Evolutionary conservation across 2,797 vertebrate genomes (phyloP).

Genomic region (Eulemur coronatus): DNA sequence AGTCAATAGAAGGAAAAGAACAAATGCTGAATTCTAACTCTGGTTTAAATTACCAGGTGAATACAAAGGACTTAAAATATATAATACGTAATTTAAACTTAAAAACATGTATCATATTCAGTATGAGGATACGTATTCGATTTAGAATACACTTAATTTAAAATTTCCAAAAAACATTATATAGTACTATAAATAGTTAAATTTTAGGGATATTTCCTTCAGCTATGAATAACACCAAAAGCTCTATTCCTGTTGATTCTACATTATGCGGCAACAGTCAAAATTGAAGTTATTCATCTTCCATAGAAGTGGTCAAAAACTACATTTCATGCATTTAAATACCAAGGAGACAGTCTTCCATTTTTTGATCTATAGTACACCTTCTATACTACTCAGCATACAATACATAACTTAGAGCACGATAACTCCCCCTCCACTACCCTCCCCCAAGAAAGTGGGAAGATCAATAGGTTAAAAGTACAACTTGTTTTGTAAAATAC

Average conservation of each 20-base stretch:
- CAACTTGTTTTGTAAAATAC: slow-evolving; percentile 43
- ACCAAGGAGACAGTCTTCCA: background rate
- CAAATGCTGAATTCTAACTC: background rate
- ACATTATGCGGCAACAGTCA: background rate
- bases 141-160: background rate
- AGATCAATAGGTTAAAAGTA: slow-evolving; percentile 26
- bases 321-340: background rate
- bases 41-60: slow-evolving; percentile 46
- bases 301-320: background rate
- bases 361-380: background rate
- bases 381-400: background rate
- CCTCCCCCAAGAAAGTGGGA: background rate
- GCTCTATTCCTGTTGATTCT: background rate
- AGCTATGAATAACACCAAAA: background rate
- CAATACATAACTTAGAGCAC: background rate
- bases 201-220: slow-evolving; percentile 12
- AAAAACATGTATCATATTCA: background rate
- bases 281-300: background rate
- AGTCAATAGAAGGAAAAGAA: slow-evolving; percentile 41
- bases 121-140: background rate
- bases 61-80: slow-evolving; percentile 5
- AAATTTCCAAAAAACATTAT: background rate
- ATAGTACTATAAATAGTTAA: background rate
- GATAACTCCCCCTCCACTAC: background rate
- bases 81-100: background rate